A percentile compares a stretch with the other conserved stretches of the same genome.
These are phyloP conservation scores for Pica pica DNA, from an alignment of 2,113 vertebrate genomes.

Conservation along the genomic window DNA sequence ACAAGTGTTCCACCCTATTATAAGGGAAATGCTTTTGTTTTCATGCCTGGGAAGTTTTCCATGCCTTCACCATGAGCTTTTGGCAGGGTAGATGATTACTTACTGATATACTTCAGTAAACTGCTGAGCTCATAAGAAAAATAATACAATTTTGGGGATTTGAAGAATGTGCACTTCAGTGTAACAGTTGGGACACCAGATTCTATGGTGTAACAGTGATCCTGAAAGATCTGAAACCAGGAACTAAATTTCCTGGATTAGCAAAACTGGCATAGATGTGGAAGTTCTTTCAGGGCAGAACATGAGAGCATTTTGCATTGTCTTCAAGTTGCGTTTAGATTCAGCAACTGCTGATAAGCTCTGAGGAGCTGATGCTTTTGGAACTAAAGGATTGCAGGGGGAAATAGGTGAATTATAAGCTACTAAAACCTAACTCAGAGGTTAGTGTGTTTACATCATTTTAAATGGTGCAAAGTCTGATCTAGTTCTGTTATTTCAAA, in stretches of 20 bases:
- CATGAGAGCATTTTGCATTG: background rate
- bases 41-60: background rate
- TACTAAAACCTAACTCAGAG: background rate
- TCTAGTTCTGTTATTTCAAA: background rate
- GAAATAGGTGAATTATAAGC: background rate
- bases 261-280: background rate
- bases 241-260: background rate
- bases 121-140: background rate
- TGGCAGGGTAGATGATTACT: background rate
- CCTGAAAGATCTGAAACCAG: background rate
- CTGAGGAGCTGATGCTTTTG: background rate
- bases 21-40: slow-evolving; percentile 1
- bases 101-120: background rate
- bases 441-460: background rate
- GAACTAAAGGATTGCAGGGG: background rate
- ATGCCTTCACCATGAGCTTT: slow-evolving; percentile 1
- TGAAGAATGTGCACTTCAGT: background rate
- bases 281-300: background rate
- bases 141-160: background rate
- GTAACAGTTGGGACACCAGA: background rate
- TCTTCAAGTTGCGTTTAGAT: background rate
- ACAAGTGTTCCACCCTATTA: background rate
- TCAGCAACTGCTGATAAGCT: background rate
- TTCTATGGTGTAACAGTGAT: background rate
- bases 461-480: background rate